A percentile compares a stretch with the other conserved stretches of the same genome.
phyloP scores from a whole-genome alignment of 2,113 vertebrate species.

The Bubo bubo region DNA sequence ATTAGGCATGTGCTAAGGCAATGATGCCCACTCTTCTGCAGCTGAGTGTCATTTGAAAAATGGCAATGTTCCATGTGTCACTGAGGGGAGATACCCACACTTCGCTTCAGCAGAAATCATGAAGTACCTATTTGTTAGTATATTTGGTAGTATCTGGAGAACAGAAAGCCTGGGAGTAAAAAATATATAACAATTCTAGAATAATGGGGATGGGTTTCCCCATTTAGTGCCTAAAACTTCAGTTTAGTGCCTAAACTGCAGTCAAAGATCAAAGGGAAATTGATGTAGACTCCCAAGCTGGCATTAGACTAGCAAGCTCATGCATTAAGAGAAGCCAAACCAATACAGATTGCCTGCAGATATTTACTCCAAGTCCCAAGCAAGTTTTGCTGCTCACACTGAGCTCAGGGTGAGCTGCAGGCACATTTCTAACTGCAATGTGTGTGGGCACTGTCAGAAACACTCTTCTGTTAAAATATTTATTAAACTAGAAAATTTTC shows the following conservation, averaged over 20 bases:
- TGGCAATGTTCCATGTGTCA: neutral
- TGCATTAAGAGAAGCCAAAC: neutral
- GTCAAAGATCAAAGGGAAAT: neutral
- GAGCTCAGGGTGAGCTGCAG: neutral
- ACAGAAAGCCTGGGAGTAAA: neutral
- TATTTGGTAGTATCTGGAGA: neutral
- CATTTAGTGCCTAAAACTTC: neutral
- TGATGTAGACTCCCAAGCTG: neutral
- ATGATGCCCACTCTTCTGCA: neutral
- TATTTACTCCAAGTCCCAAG: neutral
- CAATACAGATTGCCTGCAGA: neutral
- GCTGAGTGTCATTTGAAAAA: neutral
- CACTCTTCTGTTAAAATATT: slow-evolving; percentile 10
- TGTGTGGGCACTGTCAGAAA: neutral
- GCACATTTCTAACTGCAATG: neutral
- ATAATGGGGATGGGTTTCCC: neutral
- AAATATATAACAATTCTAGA: neutral
- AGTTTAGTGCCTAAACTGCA: neutral
- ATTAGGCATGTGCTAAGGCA: neutral
- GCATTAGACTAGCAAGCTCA: neutral
- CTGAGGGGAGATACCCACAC: neutral
- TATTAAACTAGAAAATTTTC: slow-evolving; percentile 6
- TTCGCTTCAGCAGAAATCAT: neutral
- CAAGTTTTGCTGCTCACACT: neutral
- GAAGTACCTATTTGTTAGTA: neutral